Percentiles rank a stretch among this genome's conserved stretches.
Evolutionary conservation across 92 coral and sea anemone genomes (phyloP).

Genomic region (Palythoa grandis): DNA sequence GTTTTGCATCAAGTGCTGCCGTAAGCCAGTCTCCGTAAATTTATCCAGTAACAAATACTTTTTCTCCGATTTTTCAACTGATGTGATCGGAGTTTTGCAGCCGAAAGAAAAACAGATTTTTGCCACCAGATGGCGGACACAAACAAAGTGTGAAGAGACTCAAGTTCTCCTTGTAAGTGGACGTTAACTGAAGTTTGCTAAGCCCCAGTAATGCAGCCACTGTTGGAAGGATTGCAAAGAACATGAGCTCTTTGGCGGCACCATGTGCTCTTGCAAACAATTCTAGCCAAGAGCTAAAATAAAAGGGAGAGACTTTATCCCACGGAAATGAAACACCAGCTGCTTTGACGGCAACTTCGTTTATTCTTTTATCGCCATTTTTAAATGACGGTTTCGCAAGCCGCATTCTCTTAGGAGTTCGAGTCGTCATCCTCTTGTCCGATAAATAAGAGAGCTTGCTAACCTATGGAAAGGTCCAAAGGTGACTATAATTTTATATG

Average conservation of each 20-base stretch:
- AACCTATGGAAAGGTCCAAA: neutral
- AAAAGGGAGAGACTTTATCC: slow-evolving; percentile 38
- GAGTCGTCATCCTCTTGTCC: neutral
- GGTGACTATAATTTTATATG: neutral
- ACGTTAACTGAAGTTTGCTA: slow-evolving; percentile 42
- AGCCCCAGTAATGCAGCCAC: slow-evolving; percentile 50
- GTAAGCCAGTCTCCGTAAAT: slow-evolving; percentile 29
- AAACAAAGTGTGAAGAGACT: slow-evolving; percentile 38
- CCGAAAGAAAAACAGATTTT: slow-evolving; percentile 44
- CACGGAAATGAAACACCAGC: slow-evolving; percentile 16
- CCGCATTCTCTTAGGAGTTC: slow-evolving; percentile 6
- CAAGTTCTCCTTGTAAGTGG: slow-evolving; percentile 48
- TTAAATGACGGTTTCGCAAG: neutral
- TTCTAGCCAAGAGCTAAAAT: slow-evolving; percentile 44
- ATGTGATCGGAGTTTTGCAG: slow-evolving; percentile 24
- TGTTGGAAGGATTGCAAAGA: slow-evolving; percentile 52
- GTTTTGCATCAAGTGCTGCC: slow-evolving; percentile 43
- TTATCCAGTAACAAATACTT: slow-evolving; percentile 14
- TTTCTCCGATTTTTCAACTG: slow-evolving; percentile 8
- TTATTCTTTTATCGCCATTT: slow-evolving; percentile 39
- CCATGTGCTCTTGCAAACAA: slow-evolving; percentile 49
- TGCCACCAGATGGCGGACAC: slow-evolving; percentile 42
- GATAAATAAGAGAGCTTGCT: neutral
- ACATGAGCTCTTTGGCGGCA: slow-evolving; percentile 52
- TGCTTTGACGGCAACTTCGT: slow-evolving; percentile 47